Percentiles rank a stretch among this genome's conserved stretches.
These are phyloP conservation scores for Nycticryphes semicollaris DNA, from an alignment of 2,113 vertebrate species.

Conservation along the genomic window DNA sequence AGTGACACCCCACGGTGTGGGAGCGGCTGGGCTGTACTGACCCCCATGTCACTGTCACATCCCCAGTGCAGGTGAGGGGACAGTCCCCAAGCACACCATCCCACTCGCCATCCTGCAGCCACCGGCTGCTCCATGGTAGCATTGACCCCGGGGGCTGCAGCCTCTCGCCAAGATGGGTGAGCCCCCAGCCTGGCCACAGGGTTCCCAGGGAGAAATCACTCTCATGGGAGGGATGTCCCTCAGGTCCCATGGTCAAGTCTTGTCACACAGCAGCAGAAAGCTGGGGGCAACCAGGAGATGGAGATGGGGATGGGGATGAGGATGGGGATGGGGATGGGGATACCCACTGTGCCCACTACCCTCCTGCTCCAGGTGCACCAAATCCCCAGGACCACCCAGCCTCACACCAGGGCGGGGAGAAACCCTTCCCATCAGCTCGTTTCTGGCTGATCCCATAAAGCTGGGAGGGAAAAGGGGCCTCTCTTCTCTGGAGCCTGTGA, in stretches of 20 bases:
- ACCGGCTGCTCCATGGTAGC: background rate
- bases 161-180: accelerated
- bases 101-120: background rate
- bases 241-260: accelerated
- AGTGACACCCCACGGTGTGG: accelerated
- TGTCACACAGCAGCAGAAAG: background rate
- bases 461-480: background rate
- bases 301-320: background rate
- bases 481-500: accelerated
- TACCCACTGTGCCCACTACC: background rate
- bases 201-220: background rate
- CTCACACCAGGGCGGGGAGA: background rate
- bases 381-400: background rate
- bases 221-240: background rate
- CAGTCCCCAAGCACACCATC: background rate
- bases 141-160: background rate
- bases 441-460: background rate
- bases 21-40: background rate
- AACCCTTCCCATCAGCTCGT: background rate
- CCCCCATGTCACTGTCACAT: accelerated
- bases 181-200: background rate
- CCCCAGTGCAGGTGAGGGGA: background rate
- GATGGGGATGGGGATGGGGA: background rate
- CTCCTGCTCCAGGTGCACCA: background rate
- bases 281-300: background rate